Evolutionary conservation across 2,888 invertebrate genomes (phyloP).

Genomic region (Cataglyphis albicans): DNA sequence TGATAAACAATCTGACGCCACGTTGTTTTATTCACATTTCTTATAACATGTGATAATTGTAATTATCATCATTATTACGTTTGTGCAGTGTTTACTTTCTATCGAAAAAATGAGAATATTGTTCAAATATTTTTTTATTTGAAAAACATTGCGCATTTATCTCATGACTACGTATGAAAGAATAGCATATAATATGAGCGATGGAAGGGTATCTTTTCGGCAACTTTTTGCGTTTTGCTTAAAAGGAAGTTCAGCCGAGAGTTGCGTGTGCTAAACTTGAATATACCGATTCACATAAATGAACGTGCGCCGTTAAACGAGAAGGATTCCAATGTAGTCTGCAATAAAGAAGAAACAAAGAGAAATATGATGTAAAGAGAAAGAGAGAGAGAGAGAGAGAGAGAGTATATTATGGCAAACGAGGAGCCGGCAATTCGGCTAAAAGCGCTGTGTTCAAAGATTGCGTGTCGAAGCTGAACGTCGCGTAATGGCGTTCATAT

Average conservation of each 20-base stretch:
- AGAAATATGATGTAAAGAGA: constrained; percentile 32
- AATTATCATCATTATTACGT: background rate
- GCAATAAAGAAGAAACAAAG: constrained; percentile 54
- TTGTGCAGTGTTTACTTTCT: background rate
- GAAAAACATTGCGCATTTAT: constrained; percentile 22
- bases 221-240: constrained; percentile 34
- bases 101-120: background rate
- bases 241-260: constrained; percentile 16
- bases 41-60: background rate
- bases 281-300: background rate
- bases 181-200: constrained; percentile 28
- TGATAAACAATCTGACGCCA: background rate
- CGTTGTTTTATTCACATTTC: background rate
- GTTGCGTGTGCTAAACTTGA: constrained; percentile 34
- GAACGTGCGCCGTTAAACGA: constrained; percentile 61
- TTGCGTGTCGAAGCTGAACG: constrained; percentile 61
- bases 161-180: constrained; percentile 26
- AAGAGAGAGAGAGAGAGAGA: constrained; percentile 20
- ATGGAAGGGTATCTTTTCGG: constrained; percentile 32
- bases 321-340: constrained; percentile 49
- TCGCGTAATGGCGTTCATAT: constrained; percentile 55
- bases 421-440: constrained; percentile 49
- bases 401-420: constrained; percentile 29
- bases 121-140: constrained; percentile 10
- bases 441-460: constrained; percentile 62